phyloP scores from a whole-genome alignment of 2,888 invertebrate genomes.

The Nymphalis polychloros region DNA sequence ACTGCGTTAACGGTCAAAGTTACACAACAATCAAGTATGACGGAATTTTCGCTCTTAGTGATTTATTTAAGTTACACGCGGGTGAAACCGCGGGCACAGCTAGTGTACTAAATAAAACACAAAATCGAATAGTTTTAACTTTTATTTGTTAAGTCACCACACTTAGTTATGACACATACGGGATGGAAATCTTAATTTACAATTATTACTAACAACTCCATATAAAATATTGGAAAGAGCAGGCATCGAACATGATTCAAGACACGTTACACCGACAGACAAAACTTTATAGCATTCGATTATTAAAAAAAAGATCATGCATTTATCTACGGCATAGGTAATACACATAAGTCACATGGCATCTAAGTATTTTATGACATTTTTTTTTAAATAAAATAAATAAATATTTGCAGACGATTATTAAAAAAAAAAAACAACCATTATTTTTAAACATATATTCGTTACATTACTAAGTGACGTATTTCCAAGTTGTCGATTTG shows the following conservation, averaged over 20 bases:
- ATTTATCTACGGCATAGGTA: no score
- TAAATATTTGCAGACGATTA: no score
- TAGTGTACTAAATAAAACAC: slow-evolving; percentile 11
- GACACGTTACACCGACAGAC: slow-evolving; percentile 42
- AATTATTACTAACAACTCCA: slow-evolving; percentile 63
- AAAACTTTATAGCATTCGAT: background rate
- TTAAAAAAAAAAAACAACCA: background rate
- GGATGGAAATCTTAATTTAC: slow-evolving; percentile 69
- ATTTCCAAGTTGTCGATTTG: background rate
- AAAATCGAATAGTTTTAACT: slow-evolving; percentile 44
- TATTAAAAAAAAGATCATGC: no score
- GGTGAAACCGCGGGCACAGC: no score
- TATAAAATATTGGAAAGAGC: slow-evolving; percentile 55
- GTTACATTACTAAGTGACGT: background rate
- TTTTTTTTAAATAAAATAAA: background rate
- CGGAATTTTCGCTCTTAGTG: no score
- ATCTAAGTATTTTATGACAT: background rate
- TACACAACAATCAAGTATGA: no score
- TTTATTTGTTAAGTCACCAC: slow-evolving; percentile 75
- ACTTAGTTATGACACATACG: slow-evolving; percentile 73
- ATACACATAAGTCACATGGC: no score
- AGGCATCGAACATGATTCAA: slow-evolving; percentile 41
- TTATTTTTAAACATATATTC: background rate
- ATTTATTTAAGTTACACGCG: no score
- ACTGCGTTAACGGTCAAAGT: no score